Evolutionary conservation across 2,113 vertebrate genomes (phyloP).

Genomic region (Lophochroa leadbeateri): DNA sequence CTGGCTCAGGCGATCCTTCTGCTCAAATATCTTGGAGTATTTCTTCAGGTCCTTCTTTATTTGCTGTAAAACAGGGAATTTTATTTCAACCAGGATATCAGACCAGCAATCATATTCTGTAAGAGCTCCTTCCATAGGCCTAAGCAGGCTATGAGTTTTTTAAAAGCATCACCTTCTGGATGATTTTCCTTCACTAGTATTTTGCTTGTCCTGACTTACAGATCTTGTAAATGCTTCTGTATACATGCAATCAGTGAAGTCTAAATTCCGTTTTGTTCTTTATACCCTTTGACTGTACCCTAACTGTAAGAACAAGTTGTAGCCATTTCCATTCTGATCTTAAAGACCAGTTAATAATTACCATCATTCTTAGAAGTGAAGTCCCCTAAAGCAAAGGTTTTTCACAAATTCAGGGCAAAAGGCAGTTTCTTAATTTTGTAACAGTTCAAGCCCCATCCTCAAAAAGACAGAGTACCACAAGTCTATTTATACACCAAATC

Average conservation of each 20-base stretch:
- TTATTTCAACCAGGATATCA: neutral
- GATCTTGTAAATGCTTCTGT: neutral
- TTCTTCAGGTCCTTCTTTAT: slow-evolving; percentile 99
- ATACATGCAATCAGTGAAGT: neutral
- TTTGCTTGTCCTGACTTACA: neutral
- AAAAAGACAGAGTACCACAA: neutral
- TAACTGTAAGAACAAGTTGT: neutral
- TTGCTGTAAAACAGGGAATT: slow-evolving; percentile 75
- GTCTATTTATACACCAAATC: neutral
- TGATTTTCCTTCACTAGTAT: neutral
- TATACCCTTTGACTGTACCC: neutral
- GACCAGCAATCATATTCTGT: neutral
- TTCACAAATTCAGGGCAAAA: neutral
- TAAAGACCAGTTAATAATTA: neutral
- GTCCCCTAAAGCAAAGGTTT: neutral
- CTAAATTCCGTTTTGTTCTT: neutral
- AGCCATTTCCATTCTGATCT: neutral
- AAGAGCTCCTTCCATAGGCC: neutral
- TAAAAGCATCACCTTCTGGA: neutral
- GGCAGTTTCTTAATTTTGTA: neutral
- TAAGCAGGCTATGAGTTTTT: neutral
- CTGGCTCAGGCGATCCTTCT: slow-evolving; percentile 98
- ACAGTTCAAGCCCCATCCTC: neutral
- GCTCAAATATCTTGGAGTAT: slow-evolving; percentile 99
- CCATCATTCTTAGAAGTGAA: neutral